Evolutionary conservation across 2,888 invertebrate species (phyloP).

Genomic region (Macaria notata): DNA sequence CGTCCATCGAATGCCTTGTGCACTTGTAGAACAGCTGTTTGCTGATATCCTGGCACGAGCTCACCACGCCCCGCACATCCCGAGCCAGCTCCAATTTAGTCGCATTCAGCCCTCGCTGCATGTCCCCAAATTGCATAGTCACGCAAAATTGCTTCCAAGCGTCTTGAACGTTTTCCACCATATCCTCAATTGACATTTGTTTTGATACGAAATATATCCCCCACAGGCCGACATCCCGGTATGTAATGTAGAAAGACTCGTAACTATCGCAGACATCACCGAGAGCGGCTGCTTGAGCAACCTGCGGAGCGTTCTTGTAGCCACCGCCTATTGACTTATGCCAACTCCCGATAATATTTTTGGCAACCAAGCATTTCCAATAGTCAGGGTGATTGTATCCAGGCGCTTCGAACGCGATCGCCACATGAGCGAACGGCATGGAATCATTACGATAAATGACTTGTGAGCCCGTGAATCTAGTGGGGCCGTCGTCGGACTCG

Average conservation of each 20-base stretch:
- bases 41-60: conserved; percentile 61
- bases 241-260: conserved; percentile 69
- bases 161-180: conserved; percentile 57
- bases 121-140: conserved; percentile 45
- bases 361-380: conserved; percentile 55
- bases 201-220: conserved; percentile 68
- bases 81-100: conserved; percentile 53
- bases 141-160: conserved; percentile 66
- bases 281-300: conserved; percentile 52
- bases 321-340: conserved; percentile 53
- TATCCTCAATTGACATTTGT: conserved; percentile 54
- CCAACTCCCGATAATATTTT: conserved; percentile 66
- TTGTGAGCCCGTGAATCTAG: conserved; percentile 47
- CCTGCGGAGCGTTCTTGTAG: conserved; percentile 45
- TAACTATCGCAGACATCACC: conserved; percentile 58
- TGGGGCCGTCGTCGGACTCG: conserved; percentile 37
- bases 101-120: conserved; percentile 53
- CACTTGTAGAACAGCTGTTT: conserved; percentile 54
- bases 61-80: conserved; percentile 45
- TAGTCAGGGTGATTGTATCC: conserved; percentile 58
- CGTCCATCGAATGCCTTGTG: conserved; percentile 39
- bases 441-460: conserved; percentile 59
- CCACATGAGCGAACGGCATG: conserved; percentile 64
- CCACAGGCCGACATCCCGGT: conserved; percentile 70
- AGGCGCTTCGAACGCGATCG: conserved; percentile 72